Base-by-base conservation (phyloP, 2,113 vertebrate genomes). In the Piaya cayana region DNA sequence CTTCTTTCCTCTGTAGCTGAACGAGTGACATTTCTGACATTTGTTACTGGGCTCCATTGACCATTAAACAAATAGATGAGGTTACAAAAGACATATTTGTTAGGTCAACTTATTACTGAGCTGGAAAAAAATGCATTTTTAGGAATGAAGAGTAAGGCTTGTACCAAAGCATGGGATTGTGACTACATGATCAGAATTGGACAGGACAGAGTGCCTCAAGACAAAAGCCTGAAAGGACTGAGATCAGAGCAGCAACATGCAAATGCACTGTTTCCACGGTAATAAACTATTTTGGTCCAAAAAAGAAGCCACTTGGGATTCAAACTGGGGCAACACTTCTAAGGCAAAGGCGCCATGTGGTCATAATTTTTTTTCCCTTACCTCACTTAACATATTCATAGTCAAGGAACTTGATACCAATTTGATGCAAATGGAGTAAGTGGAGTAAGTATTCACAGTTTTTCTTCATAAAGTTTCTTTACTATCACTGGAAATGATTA, bases 221-320 rank as follows among this genome's bases (percentile, higher is more conserved):
- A 77, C 74, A 94, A 88, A 92, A 92, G 70, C 65, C 62, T 68
- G 71, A 82, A 90, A 92, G 63, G n/a, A 79, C 34, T 85, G 79
- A 58, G 39, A 65, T 88, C 34, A 85, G 34, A 71, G 37, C 20
- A 76, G 58, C 23, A 13, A 67, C 1, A 4, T 67, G 78, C 42
- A 84, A 86, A 84, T 85, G 32, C 26, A 45, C 59, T n/a, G 49
- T 92, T 96, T 88, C 91, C 62, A 79, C 47, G 63, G 75, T 37
- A 78, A 84, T 67, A 62, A 86, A 88, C 6, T 90, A 37, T 67
- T 87, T 75, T 45, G 8, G 32, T 84, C 64, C 42, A 67, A 74
- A 39, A 95, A 70, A 70, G 23, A 84, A 87, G 32, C 36, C 70
- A 45, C 15, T 37, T 87, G 47, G n/a, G 56, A 93, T 90, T 90